Percentiles rank a stretch among this genome's conserved stretches.
phyloP scores from a whole-genome alignment of 2,113 vertebrate genomes.

The Melanotaenia duboulayi region DNA sequence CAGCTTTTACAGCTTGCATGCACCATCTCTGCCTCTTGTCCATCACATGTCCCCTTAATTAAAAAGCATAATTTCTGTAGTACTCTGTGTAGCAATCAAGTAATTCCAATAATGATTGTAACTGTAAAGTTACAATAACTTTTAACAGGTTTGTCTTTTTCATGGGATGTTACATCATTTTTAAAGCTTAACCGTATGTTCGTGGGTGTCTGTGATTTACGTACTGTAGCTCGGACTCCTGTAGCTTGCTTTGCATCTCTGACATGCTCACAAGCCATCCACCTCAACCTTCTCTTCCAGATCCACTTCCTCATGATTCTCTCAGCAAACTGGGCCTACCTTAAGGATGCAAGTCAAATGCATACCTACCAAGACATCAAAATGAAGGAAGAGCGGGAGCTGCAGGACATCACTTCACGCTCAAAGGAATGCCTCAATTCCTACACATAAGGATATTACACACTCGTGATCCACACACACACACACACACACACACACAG shows the following conservation, averaged over 20 bases:
- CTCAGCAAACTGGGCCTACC: slow-evolving; percentile 99
- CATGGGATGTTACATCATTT: slow-evolving; percentile 21
- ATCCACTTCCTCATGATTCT: slow-evolving; percentile 99
- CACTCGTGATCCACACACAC: slow-evolving; percentile 17
- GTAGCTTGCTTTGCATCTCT: slow-evolving; percentile 93
- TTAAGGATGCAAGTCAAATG: slow-evolving; percentile 99
- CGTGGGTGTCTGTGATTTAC: slow-evolving; percentile 70
- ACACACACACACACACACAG: slow-evolving; percentile 22
- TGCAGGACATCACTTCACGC: slow-evolving; percentile 97
- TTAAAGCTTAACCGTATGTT: slow-evolving; percentile 52
- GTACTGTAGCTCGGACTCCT: slow-evolving; percentile 85
- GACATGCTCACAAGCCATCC: slow-evolving; percentile 96
- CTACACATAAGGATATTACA: slow-evolving; percentile 90
- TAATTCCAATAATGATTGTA: slow-evolving; percentile 30
- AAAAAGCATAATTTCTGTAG: slow-evolving; percentile 46
- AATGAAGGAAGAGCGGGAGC: slow-evolving; percentile 98
- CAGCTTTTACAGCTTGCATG: slow-evolving; percentile 62
- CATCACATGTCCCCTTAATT: slow-evolving; percentile 30
- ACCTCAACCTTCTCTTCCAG: slow-evolving; percentile 99
- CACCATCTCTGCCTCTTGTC: slow-evolving; percentile 26
- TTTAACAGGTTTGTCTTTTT: slow-evolving; percentile 33
- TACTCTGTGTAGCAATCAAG: slow-evolving; percentile 25
- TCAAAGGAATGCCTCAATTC: slow-evolving; percentile 99
- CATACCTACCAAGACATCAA: slow-evolving; percentile 99
- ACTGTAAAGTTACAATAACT: slow-evolving; percentile 52